Base-by-base conservation (phyloP, 1,140 invertebrate genomes). In the Delia radicum region DNA sequence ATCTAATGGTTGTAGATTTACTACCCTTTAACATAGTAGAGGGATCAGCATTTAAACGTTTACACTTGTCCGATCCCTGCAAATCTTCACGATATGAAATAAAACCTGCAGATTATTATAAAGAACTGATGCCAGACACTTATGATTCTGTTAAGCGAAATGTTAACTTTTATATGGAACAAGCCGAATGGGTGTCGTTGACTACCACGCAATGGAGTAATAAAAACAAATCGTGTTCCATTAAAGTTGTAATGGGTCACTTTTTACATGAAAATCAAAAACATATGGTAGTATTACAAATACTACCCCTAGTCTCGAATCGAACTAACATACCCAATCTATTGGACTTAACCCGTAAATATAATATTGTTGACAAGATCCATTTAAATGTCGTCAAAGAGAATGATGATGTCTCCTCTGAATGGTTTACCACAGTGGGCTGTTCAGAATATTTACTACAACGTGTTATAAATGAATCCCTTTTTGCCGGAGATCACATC, bases 1-100 rank as follows among this genome's bases (percentile, higher is more conserved):
- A 73, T 55, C 42, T 73, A 6, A 24, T 73, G 27, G 28, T 73
- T 21, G 71, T 73, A n/a, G 71, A 73, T 29, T 37, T 73, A 26
- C 21, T 73, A 10, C 71, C 71, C 18, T 73, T 73, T 73, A 73
- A 46, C 15, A 73, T 28, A 13, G 71, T 73, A 18, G 71, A 73
- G 27, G 71, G 71, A n/a, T 18, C 31, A 26, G 71, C 71, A 37
- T 73, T 73, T 55, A 73, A 48, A 26, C 24, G 71, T 8, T n/a
- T 73, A 4, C 31, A 73, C n/a, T 37, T 73, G 8, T 27, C 29
- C 4, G 71, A 73, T 55, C 71, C 71, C 18, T 27, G 46, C 28
- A 28, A 21, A 28, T 26, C 37, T 5, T 26, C 6, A 2, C 48
- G 21, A 12, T 73, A 73, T 28, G 4, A 15, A 13, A n/a, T 27